These are phyloP conservation scores for Ahaetulla prasina DNA, from an alignment of 2,113 vertebrate species.

Conservation along the genomic window DNA sequence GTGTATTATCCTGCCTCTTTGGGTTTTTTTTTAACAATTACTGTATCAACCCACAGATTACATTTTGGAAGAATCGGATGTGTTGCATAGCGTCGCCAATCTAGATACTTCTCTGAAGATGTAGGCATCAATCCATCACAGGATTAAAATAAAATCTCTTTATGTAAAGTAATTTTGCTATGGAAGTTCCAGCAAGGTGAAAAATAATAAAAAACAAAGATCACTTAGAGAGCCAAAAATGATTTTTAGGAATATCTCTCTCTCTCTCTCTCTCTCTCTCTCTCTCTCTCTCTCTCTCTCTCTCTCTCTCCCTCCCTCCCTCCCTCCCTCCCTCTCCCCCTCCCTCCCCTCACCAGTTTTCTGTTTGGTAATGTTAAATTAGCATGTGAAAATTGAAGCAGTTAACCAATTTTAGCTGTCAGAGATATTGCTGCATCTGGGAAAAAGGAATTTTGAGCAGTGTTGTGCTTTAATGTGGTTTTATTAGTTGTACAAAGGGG, in stretches of 20 bases:
- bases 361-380: conserved; percentile 42
- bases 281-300: not conserved
- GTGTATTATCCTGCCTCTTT: not conserved
- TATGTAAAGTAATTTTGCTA: not conserved
- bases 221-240: conserved; percentile 39
- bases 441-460: conserved; percentile 49
- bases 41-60: not conserved
- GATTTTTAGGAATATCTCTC: conserved; percentile 43
- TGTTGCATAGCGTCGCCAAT: not conserved
- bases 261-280: conserved; percentile 11
- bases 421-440: conserved; percentile 17
- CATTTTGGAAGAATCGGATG: not conserved
- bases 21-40: not conserved
- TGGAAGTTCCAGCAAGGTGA: not conserved
- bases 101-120: not conserved
- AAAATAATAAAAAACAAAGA: conserved; percentile 9
- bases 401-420: conserved; percentile 46
- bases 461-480: conserved; percentile 61
- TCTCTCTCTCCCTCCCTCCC: conserved; percentile 4
- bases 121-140: not conserved
- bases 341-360: conserved; percentile 39
- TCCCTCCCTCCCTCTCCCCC: conserved; percentile 19
- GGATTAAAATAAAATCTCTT: not conserved
- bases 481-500: conserved; percentile 63
- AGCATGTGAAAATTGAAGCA: conserved; percentile 49